A percentile compares a stretch with the other conserved stretches of the same genome.
Evolutionary conservation across 2,797 vertebrate species (phyloP).

Genomic region (Enteromius argenteus): DNA sequence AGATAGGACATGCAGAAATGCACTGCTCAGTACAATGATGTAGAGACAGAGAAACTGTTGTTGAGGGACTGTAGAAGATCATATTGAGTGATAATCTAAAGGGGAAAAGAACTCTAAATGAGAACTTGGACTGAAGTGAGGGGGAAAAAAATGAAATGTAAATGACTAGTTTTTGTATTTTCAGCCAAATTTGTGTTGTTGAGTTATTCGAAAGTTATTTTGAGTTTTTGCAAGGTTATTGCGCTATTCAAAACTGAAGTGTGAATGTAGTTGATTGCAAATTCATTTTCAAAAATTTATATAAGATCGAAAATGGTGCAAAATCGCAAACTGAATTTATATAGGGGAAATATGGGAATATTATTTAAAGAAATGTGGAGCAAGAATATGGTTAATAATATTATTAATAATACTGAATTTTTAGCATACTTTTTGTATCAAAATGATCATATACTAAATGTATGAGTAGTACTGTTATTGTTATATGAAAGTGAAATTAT

Average conservation of each 20-base stretch:
- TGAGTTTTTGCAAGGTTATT: background rate
- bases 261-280: background rate
- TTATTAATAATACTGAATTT: background rate
- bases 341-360: background rate
- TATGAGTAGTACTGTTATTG: background rate
- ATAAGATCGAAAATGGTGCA: background rate
- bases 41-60: slow-evolving; percentile 36
- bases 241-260: background rate
- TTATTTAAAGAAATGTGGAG: background rate
- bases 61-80: background rate
- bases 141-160: background rate
- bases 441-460: background rate
- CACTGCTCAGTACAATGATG: background rate
- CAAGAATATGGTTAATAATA: background rate
- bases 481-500: background rate
- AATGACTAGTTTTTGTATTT: background rate
- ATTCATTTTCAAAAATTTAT: background rate
- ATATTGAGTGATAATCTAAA: slow-evolving; percentile 1
- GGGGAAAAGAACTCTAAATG: background rate
- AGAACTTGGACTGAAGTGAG: background rate
- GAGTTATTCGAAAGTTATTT: background rate
- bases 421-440: background rate
- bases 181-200: background rate
- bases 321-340: background rate
- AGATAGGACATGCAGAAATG: slow-evolving; percentile 4